Base-by-base conservation (phyloP, 1,140 invertebrate genomes). In the Halyomorpha halys region DNA sequence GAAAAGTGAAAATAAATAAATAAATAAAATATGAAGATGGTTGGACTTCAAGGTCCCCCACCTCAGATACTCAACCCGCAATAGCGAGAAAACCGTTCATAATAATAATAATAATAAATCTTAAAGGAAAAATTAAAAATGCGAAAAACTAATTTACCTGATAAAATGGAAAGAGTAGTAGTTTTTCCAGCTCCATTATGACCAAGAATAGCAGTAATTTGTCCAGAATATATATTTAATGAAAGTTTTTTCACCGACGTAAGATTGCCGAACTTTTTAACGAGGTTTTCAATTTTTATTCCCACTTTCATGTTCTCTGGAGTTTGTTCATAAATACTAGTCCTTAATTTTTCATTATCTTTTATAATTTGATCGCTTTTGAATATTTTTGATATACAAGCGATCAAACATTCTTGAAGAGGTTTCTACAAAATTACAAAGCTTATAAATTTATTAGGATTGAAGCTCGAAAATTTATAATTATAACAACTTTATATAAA, bases 181-280 rank as follows among this genome's bases (percentile, higher is more conserved):
- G 90, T 91, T 77, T 94, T 94, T 1, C 91, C 91, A 39, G 91
- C 90, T n/a, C 86, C 86, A 71, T 92, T 94, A 69, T 91, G 90
- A 0, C 91, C 91, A 0, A 94, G 75, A 13, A 94, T 76, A 0
- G 90, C 90, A 70, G 93, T 87, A 1, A 94, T 89, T 74, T 94
- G 87, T 0, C 88, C 90, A 27, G 69, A 60, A 63, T 71, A 70
- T 13, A 72, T 61, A 59, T 71, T 65, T 23, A 71, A 47, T 56
- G 68, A 66, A 0, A 70, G 63, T 18, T 66, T 68, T 45, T 70
- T 67, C 3, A 71, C 67, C 14, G 71, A 69, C 39, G 44, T 53
- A 9, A 69, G 19, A 47, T 65, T 64, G 1, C 64, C 64, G 59
- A 60, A 67, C 18, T 30, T 61, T 61, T 69, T 69, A 0, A 25